Evolutionary conservation across 2,888 invertebrate species (phyloP).

Genomic region (Mamestra brassicae): DNA sequence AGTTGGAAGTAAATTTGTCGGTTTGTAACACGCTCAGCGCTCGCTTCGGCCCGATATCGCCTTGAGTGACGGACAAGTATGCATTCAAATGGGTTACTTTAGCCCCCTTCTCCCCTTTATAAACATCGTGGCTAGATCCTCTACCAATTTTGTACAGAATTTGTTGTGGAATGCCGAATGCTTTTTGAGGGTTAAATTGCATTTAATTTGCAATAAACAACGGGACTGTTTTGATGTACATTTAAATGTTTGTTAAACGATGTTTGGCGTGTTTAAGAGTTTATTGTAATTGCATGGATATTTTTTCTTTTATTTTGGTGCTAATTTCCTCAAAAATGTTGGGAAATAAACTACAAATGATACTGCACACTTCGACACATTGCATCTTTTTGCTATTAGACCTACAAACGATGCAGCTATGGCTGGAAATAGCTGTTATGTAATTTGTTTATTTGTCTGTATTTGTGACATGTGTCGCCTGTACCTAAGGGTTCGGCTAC

Average conservation of each 20-base stretch:
- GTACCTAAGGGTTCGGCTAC: no score
- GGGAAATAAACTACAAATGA: no score
- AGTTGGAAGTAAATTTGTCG: conserved; percentile 73
- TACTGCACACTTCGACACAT: no score
- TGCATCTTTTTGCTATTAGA: no score
- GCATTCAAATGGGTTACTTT: conserved; percentile 94
- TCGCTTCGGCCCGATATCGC: conserved; percentile 89
- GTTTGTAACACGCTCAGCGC: conserved; percentile 81
- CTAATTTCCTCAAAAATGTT: neutral
- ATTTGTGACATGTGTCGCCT: no score
- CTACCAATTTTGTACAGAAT: conserved; percentile 89
- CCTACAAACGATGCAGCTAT: no score
- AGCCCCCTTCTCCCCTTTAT: conserved; percentile 85
- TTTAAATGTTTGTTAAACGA: conserved; percentile 70
- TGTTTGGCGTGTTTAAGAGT: conserved; percentile 65
- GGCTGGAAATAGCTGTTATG: no score
- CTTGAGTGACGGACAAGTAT: conserved; percentile 94
- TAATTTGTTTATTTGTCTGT: no score
- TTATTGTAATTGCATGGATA: conserved; percentile 54
- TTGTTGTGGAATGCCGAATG: conserved; percentile 90
- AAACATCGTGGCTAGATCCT: conserved; percentile 86
- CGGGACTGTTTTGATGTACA: conserved; percentile 79
- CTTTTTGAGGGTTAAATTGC: conserved; percentile 89
- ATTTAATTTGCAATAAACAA: conserved; percentile 90
- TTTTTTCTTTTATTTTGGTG: conserved; percentile 22